These are phyloP conservation scores for Laothoe populi DNA, from an alignment of 2,888 invertebrate species.

Conservation along the genomic window DNA sequence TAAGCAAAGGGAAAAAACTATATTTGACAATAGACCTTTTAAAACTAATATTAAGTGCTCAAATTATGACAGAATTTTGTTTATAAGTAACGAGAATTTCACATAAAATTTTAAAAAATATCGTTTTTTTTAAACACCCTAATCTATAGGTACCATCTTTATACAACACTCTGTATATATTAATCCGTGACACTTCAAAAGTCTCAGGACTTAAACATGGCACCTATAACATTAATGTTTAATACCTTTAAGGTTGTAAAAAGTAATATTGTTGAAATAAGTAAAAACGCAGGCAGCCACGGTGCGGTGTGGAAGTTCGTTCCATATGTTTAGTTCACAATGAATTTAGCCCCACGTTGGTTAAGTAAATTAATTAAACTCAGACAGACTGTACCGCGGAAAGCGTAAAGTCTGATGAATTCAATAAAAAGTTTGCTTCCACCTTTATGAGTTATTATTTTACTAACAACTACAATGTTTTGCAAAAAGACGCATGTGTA, in stretches of 20 bases:
- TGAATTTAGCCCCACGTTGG: constrained; percentile 37
- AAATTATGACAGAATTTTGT: too few species aligned
- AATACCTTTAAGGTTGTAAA: constrained; percentile 28
- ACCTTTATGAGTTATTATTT: constrained; percentile 13
- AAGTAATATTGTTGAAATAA: constrained; percentile 24
- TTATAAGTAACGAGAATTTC: too few species aligned
- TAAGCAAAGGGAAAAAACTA: too few species aligned
- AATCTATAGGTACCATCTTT: too few species aligned
- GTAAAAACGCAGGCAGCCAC: constrained; percentile 35
- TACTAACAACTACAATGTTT: constrained; percentile 7
- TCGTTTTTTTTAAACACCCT: too few species aligned
- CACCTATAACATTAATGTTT: constrained; percentile 26
- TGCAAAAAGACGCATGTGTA: too few species aligned
- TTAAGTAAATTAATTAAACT: constrained; percentile 46
- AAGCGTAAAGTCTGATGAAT: constrained; percentile 36
- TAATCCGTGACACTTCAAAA: not conserved
- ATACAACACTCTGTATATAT: too few species aligned
- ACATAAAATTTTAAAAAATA: too few species aligned
- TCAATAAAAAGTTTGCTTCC: constrained; percentile 43
- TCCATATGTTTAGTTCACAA: constrained; percentile 43
- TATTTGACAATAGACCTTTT: too few species aligned
- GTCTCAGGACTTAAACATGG: constrained; percentile 18
- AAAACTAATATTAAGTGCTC: too few species aligned
- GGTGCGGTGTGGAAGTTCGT: constrained; percentile 35
- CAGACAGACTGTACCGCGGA: constrained; percentile 33